Percentiles rank a stretch among this genome's conserved stretches.
Conservation (phyloP, 2,113 vertebrate species). For the Tragelaphus buxtoni region DNA sequence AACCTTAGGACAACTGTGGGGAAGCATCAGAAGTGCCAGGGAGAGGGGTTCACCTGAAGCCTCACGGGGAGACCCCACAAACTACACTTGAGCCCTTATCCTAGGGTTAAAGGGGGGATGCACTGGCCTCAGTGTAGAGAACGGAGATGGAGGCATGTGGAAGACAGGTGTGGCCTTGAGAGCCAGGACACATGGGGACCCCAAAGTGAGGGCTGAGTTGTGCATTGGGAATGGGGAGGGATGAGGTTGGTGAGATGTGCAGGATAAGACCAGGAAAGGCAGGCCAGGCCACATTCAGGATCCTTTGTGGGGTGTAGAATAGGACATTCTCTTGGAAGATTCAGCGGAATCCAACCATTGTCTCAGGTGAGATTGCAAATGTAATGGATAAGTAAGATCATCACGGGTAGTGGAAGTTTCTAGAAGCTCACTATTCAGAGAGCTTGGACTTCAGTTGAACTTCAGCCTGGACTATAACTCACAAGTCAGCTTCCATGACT, state of each 20-base stretch:
- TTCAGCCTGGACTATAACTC: neutral
- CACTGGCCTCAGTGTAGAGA: fast-evolving
- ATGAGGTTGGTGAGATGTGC: fast-evolving
- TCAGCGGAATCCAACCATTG: neutral
- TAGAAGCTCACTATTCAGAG: fast-evolving
- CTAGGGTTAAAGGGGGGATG: neutral
- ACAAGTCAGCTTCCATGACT: neutral
- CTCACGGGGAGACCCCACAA: fast-evolving
- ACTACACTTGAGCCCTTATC: fast-evolving
- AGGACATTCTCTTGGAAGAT: neutral
- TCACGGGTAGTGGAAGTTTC: fast-evolving
- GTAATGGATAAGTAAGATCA: neutral
- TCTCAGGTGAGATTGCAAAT: neutral
- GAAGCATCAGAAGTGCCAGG: neutral
- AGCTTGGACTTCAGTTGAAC: neutral
- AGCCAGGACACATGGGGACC: fast-evolving
- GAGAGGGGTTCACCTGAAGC: neutral
- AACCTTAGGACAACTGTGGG: no score
- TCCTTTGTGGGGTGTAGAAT: fast-evolving
- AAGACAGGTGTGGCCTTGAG: fast-evolving
- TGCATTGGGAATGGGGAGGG: fast-evolving
- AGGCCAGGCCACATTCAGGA: neutral
- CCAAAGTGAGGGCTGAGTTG: neutral
- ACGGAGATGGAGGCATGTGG: neutral
- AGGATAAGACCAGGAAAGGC: fast-evolving